Evolutionary conservation across 2,888 invertebrate species (phyloP).

Genomic region (Therioaphis trifolii): DNA sequence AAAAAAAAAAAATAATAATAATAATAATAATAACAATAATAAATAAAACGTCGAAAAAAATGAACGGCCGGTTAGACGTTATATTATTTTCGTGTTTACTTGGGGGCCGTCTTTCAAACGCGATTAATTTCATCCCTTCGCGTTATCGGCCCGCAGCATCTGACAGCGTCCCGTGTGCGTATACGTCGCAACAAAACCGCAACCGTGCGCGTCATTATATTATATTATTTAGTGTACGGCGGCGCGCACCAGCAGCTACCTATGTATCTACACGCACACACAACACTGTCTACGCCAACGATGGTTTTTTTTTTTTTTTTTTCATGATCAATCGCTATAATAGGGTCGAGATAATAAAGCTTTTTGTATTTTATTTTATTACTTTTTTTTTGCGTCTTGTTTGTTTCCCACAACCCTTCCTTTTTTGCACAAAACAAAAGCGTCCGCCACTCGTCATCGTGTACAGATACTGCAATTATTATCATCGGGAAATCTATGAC

Average conservation of each 20-base stretch:
- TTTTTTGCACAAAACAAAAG: slow-evolving; percentile 36
- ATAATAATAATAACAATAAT: too few relatives aligned
- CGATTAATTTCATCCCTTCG: slow-evolving; percentile 57
- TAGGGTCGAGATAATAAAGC: neutral
- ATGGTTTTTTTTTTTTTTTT: neutral
- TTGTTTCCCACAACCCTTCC: slow-evolving; percentile 50
- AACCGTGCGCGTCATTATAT: slow-evolving; percentile 45
- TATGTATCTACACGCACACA: neutral
- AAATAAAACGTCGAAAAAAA: slow-evolving; percentile 21
- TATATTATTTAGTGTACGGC: slow-evolving; percentile 25
- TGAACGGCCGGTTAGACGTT: slow-evolving; percentile 1
- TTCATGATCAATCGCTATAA: neutral
- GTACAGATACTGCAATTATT: neutral
- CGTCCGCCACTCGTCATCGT: neutral
- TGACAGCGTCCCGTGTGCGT: slow-evolving; percentile 4
- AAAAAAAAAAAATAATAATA: slow-evolving; percentile 6
- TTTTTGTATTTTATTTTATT: slow-evolving; percentile 12
- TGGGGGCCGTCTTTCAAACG: slow-evolving; percentile 55
- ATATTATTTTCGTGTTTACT: slow-evolving; percentile 54
- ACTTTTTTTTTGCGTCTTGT: slow-evolving; percentile 9
- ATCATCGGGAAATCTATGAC: slow-evolving; percentile 35
- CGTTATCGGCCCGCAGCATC: slow-evolving; percentile 61
- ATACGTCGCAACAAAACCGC: slow-evolving; percentile 55
- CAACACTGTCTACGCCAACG: neutral
- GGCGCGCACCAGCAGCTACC: neutral